These are phyloP conservation scores for Oncorhynchus keta DNA, from an alignment of 2,113 vertebrate genomes.

Conservation along the genomic window DNA sequence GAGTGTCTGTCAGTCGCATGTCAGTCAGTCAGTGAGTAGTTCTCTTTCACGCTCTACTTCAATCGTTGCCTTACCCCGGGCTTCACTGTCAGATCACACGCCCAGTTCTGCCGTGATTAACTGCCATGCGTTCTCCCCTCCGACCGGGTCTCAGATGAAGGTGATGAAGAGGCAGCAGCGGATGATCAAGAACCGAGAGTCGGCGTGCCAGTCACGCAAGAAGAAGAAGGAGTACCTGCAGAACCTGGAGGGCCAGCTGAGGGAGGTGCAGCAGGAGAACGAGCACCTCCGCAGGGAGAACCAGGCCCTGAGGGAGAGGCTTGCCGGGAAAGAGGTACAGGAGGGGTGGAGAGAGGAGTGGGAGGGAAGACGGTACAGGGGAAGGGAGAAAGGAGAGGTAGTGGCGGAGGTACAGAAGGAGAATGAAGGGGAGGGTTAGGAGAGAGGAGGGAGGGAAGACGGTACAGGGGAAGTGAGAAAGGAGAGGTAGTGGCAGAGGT, in stretches of 20 bases:
- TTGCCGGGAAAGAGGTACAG: slow-evolving; percentile 74
- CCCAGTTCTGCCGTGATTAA: not conserved
- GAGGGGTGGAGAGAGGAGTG: not conserved
- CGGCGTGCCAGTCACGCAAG: slow-evolving; percentile 86
- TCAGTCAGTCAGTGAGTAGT: not conserved
- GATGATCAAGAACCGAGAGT: slow-evolving; percentile 94
- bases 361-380: not conserved
- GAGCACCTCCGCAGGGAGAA: slow-evolving; percentile 84
- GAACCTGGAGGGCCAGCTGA: slow-evolving; percentile 82
- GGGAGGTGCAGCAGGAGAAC: slow-evolving; percentile 83
- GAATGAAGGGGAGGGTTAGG: not conserved
- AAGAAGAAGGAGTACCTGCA: slow-evolving; percentile 95
- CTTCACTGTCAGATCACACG: not conserved
- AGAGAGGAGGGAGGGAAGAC: no score
- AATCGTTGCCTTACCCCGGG: no score
- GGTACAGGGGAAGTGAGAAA: no score
- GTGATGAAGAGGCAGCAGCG: slow-evolving; percentile 90
- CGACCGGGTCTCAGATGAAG: slow-evolving; percentile 74
- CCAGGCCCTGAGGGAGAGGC: slow-evolving; percentile 78
- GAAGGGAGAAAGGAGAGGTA: slow-evolving; percentile 58
- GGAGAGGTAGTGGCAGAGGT: no score
- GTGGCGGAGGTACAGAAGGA: not conserved
- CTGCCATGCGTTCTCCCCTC: not conserved
- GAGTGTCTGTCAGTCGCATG: slow-evolving; percentile 39
- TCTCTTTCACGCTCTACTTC: no score